Conservation (phyloP, 2,113 vertebrate genomes). For the Heptranchias perlo region DNA sequence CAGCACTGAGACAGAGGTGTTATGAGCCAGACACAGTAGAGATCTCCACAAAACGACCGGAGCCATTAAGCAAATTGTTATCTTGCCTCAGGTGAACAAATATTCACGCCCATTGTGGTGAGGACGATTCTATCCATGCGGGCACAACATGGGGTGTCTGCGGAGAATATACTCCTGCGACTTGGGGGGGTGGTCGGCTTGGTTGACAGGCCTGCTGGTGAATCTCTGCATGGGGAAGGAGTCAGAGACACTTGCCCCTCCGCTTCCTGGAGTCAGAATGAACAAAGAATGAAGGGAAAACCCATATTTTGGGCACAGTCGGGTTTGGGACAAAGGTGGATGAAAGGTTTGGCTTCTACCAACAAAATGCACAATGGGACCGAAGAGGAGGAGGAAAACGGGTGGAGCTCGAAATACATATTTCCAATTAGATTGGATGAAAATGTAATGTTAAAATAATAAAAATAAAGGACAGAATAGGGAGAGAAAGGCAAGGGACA, state of each 20-base stretch:
- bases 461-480: not conserved
- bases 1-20: no score
- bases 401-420: not conserved
- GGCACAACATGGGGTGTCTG: not conserved
- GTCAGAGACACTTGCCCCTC: no score
- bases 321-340: not conserved
- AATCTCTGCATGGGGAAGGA: not conserved
- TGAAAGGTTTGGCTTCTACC: not conserved
- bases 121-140: not conserved
- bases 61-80: no score
- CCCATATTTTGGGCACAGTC: not conserved
- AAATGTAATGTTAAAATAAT: not conserved
- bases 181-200: not conserved
- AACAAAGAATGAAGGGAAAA: not conserved
- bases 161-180: not conserved
- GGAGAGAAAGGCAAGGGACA: not conserved
- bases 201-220: not conserved
- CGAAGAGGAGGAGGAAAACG: not conserved
- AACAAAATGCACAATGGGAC: not conserved
- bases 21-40: no score
- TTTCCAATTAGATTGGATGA: not conserved
- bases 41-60: no score
- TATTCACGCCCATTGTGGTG: no score
- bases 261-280: not conserved
- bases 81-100: no score